These are phyloP conservation scores for Phycodurus eques DNA, from an alignment of 2,113 vertebrate genomes.

Conservation along the genomic window DNA sequence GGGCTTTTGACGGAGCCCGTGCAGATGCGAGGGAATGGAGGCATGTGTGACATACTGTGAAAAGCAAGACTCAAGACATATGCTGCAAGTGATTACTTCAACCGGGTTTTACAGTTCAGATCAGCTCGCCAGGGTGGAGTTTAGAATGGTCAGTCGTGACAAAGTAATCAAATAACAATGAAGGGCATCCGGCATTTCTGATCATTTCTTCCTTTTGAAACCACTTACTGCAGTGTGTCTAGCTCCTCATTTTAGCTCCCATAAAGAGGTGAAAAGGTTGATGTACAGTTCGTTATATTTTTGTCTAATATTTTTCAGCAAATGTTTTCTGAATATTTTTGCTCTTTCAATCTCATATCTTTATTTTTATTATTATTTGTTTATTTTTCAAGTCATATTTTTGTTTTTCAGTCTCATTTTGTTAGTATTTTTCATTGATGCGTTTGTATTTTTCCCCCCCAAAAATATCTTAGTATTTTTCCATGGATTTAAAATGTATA, in stretches of 20 bases:
- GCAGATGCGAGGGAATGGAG: background rate
- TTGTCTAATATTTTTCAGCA: too few relatives aligned
- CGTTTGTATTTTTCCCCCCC: too few relatives aligned
- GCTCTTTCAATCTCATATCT: background rate
- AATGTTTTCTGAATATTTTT: background rate
- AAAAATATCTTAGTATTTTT: background rate
- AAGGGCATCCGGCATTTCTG: background rate
- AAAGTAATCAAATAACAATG: background rate
- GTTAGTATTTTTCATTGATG: too few relatives aligned
- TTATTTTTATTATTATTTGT: background rate
- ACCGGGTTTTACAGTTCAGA: background rate
- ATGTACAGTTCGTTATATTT: too few relatives aligned
- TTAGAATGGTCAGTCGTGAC: background rate
- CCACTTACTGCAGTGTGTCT: too few relatives aligned
- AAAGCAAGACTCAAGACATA: slow-evolving; percentile 1
- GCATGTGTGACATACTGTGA: background rate
- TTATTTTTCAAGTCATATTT: background rate
- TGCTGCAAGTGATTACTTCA: background rate
- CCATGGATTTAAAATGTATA: background rate
- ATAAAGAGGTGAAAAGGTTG: too few relatives aligned
- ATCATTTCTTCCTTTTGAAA: background rate
- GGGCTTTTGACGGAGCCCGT: slow-evolving; percentile 3
- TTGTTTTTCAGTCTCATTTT: background rate
- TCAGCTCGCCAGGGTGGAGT: background rate
- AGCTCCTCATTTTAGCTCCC: too few relatives aligned